Evolutionary conservation across 2,888 invertebrate genomes (phyloP), one percentile per base, ranked within the genome.

Genomic region (Phorcus lineatus): DNA sequence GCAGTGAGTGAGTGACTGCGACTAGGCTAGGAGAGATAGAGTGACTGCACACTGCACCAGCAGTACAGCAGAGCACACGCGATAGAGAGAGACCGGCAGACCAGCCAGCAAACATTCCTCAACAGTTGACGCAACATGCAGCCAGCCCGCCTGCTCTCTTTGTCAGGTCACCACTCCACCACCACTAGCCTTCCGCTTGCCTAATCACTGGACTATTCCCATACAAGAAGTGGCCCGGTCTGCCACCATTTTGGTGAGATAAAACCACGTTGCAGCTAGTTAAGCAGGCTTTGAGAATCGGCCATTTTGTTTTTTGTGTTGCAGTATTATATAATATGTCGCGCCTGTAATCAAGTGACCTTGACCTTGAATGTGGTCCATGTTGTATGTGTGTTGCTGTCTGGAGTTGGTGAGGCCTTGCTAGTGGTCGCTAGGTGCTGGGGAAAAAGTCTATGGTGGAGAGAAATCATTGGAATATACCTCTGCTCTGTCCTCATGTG

Each of bases 231-330:
- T 28, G 24, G n/a, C 24, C 13, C 2, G 6, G 24, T 17, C 28
- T 24, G 28, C 62, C 22, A 62, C 62, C 62, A 62, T 62, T 62
- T 62, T 13, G 62, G 62, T 62, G 62, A 62, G 62, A 62, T 62
- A 62, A 62, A 62, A 47, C 47, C 62, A 28, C 62, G 28, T 62
- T 28, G 24, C 62, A 28, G 62, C 62, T 24, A 13, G 62, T 62
- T 62, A 0, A 28, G 62, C 62, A 24, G 28, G 62, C 24, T 62
- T 24, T 16, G 62, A 28, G 28, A 62, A 62, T 62, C 77, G 36
- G 77, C 77, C 77, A 77, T 77, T 77, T 77, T 77, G 55, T 77
- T 77, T 77, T 77, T 57, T 77, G 54, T 36, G 54, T 77, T 77
- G 77, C 77, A 77, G 77, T 77, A 36, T 54, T 77, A 62, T 77